Base-by-base conservation (phyloP, 2,113 vertebrate species). In the Pseudolaguvia tuberculata region DNA sequence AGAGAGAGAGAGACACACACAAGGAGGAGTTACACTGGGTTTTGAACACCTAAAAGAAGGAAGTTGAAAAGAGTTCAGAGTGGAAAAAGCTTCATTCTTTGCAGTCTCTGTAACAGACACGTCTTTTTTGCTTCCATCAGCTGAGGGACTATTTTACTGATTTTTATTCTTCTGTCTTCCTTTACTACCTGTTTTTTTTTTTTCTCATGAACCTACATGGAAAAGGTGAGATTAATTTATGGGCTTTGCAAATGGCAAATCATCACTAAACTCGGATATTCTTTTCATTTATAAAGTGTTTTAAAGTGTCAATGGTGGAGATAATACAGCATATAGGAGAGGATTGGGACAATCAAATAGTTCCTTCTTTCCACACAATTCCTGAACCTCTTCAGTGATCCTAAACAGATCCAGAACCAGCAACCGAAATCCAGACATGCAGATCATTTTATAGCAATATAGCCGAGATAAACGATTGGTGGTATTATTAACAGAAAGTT, bases 11-110 rank as follows among this genome's bases (percentile, higher is more conserved):
- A n/a, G n/a, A n/a, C n/a, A n/a, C n/a, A 47, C 11, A 18, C 17
- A 58, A 50, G 70, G 70, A 72, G 70, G 70, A 59, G 55, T 59
- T 72, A 50, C 21, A 48, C 42, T 59, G 70, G 5, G 27, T 57
- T 72, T 50, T 29, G 11, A 59, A 8, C 42, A 48, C 18, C 5
- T 27, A 59, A 4, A 72, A 72, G 55, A 29, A 72, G 70, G 70
- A 72, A 72, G 70, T 59, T 2, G 13, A 10, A 58, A 17, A 47
- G 42, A 20, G 18, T 58, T 42, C 39, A 29, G 17, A 8, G 55
- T 58, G n/a, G 7, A 42, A 53, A 31, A 47, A 50, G 10, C 20
- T 70, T 72, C 35, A 58, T 71, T 71, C 53, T 71, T 58, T 15
- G 35, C 29, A 11, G 23, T 50, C 15, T 12, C 21, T 29, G 1